Percentiles rank a stretch among this genome's conserved stretches.
Conservation (phyloP, 2,113 vertebrate genomes). For the Neogale vison region DNA sequence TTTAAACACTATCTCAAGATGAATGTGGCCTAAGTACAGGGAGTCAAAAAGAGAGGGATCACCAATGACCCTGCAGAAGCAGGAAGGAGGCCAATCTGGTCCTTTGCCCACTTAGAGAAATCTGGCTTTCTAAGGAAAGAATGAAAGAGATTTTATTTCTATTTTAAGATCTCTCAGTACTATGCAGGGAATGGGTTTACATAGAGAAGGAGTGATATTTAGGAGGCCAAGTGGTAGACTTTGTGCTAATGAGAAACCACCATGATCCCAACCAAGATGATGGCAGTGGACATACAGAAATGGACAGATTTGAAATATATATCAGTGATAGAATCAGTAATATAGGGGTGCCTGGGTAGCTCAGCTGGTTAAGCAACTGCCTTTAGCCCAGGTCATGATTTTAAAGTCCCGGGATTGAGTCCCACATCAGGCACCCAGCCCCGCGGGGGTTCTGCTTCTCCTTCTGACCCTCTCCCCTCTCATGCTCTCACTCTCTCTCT, state of each 20-base stretch:
- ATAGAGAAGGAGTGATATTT: neutral
- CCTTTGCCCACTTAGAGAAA: neutral
- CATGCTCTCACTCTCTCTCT: too few relatives aligned
- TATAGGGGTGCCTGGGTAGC: neutral
- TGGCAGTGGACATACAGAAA: neutral
- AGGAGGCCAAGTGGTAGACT: neutral
- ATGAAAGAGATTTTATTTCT: neutral
- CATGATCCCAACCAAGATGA: neutral
- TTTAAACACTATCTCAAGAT: neutral
- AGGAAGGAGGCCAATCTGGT: neutral
- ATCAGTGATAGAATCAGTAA: neutral
- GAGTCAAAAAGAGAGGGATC: neutral
- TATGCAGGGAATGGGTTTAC: neutral
- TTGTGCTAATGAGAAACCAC: neutral
- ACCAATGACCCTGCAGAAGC: neutral
- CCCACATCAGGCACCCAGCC: too few relatives aligned
- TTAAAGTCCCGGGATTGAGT: too few relatives aligned
- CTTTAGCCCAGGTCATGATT: too few relatives aligned
- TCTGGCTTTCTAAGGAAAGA: neutral
- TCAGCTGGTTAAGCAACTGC: too few relatives aligned
- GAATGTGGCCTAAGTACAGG: neutral
- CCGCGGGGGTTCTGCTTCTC: too few relatives aligned
- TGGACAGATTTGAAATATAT: neutral
- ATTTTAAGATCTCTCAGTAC: neutral
- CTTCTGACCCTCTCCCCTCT: too few relatives aligned